A percentile compares a stretch with the other conserved stretches of the same genome.
Evolutionary conservation across 2,113 vertebrate species (phyloP).

Genomic region (Grammomys surdaster): DNA sequence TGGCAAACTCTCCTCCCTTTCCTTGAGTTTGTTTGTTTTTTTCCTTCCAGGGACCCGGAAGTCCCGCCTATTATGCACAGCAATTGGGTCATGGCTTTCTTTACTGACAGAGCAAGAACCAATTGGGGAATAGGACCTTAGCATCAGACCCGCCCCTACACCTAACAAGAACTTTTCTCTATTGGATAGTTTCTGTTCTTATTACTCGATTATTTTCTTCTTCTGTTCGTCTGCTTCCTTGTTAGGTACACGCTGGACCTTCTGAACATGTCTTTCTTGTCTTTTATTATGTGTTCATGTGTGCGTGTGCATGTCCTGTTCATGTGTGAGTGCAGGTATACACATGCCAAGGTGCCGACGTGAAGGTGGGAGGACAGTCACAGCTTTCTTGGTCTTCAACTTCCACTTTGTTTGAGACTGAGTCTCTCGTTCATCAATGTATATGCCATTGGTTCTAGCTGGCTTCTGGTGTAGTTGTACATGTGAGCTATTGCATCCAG

Average conservation of each 20-base stretch:
- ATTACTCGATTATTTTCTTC: slow-evolving; percentile 9
- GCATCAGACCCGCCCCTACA: no score
- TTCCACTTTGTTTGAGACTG: not conserved
- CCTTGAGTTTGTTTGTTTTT: no score
- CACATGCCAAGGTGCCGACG: no score
- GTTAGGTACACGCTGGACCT: not conserved
- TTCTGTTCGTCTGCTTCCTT: not conserved
- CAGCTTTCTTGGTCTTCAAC: not conserved
- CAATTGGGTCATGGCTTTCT: no score
- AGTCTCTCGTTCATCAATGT: not conserved
- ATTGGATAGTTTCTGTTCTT: not conserved
- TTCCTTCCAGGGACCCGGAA: no score
- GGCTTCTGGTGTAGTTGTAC: not conserved
- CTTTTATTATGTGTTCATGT: not conserved
- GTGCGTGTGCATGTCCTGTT: not conserved
- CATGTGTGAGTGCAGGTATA: not conserved
- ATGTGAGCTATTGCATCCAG: no score
- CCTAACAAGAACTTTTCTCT: not conserved
- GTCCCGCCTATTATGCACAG: no score
- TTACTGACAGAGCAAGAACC: no score
- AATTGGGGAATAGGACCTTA: no score
- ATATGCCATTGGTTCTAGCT: no score
- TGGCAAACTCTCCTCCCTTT: no score
- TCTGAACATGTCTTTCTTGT: not conserved
- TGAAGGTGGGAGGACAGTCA: not conserved